Base-by-base conservation (phyloP, 1,140 invertebrate species). In the Daktulosphaira vitifoliae region DNA sequence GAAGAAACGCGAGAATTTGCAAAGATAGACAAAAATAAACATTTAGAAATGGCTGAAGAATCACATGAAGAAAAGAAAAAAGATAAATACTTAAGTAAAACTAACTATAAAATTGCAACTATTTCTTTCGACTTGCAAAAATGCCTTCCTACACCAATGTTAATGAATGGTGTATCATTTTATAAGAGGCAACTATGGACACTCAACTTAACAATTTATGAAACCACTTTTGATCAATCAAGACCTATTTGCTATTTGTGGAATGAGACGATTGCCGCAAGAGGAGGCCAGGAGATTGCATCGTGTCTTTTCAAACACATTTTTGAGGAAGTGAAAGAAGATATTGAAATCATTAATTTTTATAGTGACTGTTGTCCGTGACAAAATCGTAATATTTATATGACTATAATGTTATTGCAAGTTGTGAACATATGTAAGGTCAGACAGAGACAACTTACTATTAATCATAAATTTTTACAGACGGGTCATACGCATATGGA, bases 301-400 rank as follows among this genome's bases (percentile, higher is more conserved):
- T 38, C 54, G 15, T 59, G 22, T 18, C n/a, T 59, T 44, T 38
- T 20, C n/a, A 7, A 59, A 6, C 22, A 25, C 15, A 13, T 38
- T 7, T 22, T 13, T 0, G 22, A 39, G 20, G 38, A 22, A 25
- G 16, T 23, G 1, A 20, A 39, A 42, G 15, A 23, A 39, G 29
- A 39, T 5, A 18, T 37, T 20, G 7, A 38, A 7, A 20, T 25
- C 16, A 23, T 44, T 20, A 59, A n/a, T n/a, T n/a, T 72, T 8
- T 68, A 71, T 26, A 66, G 68, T 37, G 71, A 73, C 68, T 71
- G 68, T 13, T 73, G 71, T 65, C 67, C 48, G 22, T 68, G 68
- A 11, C 72, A 73, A 48, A 73, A 74, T n/a, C n/a, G n/a, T n/a
- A n/a, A n/a, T n/a, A n/a, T n/a, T n/a, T n/a, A n/a, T n/a, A n/a